Evolutionary conservation across 2,888 invertebrate species (phyloP).

Genomic region (Sarcophaga variegata): DNA sequence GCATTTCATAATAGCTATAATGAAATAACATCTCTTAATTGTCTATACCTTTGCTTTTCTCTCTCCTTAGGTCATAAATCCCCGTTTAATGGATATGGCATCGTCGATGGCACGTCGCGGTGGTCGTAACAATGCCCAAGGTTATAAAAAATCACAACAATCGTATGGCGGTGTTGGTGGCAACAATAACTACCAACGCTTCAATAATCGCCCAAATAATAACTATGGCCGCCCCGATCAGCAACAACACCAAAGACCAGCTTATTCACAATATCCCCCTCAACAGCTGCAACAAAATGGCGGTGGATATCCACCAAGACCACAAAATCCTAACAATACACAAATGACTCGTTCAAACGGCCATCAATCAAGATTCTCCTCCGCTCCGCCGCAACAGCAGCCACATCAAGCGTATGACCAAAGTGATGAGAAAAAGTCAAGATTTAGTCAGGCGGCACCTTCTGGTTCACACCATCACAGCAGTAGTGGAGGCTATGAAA

Average conservation of each 20-base stretch:
- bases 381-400: constrained; percentile 70
- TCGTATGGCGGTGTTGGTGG: constrained; percentile 57
- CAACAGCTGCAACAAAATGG: constrained; percentile 52
- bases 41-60: background rate
- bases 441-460: constrained; percentile 68
- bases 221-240: constrained; percentile 65
- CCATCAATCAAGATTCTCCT: constrained; percentile 74
- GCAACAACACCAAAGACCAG: constrained; percentile 70
- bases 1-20: background rate
- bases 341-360: constrained; percentile 74
- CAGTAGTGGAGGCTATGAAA: constrained; percentile 48
- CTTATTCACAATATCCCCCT: constrained; percentile 64
- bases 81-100: constrained; percentile 91
- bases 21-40: too few relatives aligned
- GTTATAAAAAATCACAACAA: constrained; percentile 65
- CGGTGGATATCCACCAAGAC: constrained; percentile 52
- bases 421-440: constrained; percentile 71
- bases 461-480: constrained; percentile 33
- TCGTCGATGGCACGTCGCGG: constrained; percentile 78
- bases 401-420: constrained; percentile 65
- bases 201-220: constrained; percentile 63
- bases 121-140: constrained; percentile 76
- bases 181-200: constrained; percentile 61
- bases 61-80: constrained; percentile 87
- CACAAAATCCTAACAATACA: constrained; percentile 46